Base-by-base conservation (phyloP, 1,140 invertebrate genomes). In the Coptotermes formosanus region DNA sequence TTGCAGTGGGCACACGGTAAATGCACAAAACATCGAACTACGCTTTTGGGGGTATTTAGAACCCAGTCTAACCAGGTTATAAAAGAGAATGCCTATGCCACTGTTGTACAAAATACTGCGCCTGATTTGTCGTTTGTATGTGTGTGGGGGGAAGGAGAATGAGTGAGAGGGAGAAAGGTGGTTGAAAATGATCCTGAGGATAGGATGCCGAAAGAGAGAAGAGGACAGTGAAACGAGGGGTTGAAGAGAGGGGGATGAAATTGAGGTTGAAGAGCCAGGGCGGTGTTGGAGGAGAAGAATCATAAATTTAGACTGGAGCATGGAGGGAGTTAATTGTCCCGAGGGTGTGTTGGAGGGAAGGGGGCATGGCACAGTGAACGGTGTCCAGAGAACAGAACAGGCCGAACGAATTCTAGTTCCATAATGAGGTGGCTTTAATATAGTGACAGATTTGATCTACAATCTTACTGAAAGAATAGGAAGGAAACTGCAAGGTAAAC, bases 171-270 rank as follows among this genome's bases (percentile, higher is more conserved):
- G 19, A 55, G 19, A 38, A 55, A 55, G 52, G 52, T 30, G n/a
- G 64, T 75, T 75, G 64, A 75, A 75, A 30, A 75, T 75, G 64
- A 75, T 75, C 64, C 64, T 14, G 25, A 75, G 64, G n/a, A n/a
- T 75, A 75, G 25, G n/a, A 75, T 30, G 64, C 7, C 64, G 64
- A 75, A 75, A 75, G 64, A 75, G n/a, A 30, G n/a, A 75, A 8
- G 21, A 23, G n/a, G 64, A 75, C 16, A 75, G 25, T n/a, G n/a
- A 30, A 75, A n/a, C 8, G 64, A 75, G 64, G 64, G 64, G n/a
- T 11, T 75, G 64, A 75, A 75, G 64, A 30, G n/a, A n/a, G 7
- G 64, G 64, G 14, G 59, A 64, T 64, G 59, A 64, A 64, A 64
- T 64, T 64, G 59, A 64, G 59, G 59, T 64, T 64, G 59, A 64